Base-by-base conservation (phyloP, 2,888 invertebrate genomes). In the Glomeris marginata region DNA sequence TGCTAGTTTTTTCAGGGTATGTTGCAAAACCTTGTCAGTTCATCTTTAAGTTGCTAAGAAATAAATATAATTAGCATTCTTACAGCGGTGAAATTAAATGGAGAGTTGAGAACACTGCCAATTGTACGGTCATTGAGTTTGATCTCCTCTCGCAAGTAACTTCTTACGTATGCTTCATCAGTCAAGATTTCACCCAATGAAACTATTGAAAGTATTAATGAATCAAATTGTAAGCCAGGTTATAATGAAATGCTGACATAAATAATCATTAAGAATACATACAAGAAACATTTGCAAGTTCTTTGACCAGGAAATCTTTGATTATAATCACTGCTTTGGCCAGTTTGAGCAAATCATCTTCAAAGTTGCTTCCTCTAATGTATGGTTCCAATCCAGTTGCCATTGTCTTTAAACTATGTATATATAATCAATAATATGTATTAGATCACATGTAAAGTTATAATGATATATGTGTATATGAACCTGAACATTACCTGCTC, bases 281-380 rank as follows among this genome's bases (percentile, higher is more conserved):
- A 43, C 42, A 16, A 8, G 49, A 42, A 18, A 42, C 43, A 21
- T 50, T 50, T 8, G 38, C 20, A 2, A 45, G 40, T 15, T 36
- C 22, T 21, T 20, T 18, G 4, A 22, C 21, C 1, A 45, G 22
- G 20, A 38, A 50, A 18, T 16, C 13, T 5, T 45, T 20, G 2
- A 45, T 50, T 6, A 15, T 36, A 4, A 21, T 22, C 8, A 50
- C 22, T 15, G 45, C 50, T 2, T 35, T 15, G 20, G 20, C 36
- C 33, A 50, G 15, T n/a, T 37, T 20, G 16, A 22, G 21, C 3
- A 50, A 38, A 37, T 50, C 21, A 15, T 50, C 50, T 38, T 50
- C 50, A 18, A 50, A 45, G 22, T 16, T 21, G 28, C 50, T 50
- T 37, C 50, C 50, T 15, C 16, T n/a, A 16, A 50, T 45, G 2